phyloP scores from a whole-genome alignment of 2,113 vertebrate genomes.

The Microtus montanus region DNA sequence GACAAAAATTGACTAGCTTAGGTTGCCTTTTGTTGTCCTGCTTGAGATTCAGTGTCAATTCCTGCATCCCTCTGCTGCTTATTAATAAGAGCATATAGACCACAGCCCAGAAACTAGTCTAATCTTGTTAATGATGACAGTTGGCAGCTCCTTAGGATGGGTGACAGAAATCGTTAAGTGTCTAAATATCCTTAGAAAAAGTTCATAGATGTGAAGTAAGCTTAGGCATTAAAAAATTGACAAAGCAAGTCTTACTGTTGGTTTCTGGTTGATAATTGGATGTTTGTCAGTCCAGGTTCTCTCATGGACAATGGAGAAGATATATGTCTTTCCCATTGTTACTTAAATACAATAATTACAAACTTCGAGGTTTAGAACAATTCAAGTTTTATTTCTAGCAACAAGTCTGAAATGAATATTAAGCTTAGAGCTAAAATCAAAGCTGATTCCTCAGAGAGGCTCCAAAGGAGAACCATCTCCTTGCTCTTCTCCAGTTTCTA shows the following conservation, averaged over 20 bases:
- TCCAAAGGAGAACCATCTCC: background rate
- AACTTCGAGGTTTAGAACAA: background rate
- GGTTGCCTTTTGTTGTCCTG: background rate
- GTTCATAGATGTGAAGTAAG: background rate
- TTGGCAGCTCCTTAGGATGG: slow-evolving; percentile 12
- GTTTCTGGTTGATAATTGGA: slow-evolving; percentile 8
- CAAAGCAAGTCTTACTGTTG: background rate
- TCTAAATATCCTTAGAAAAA: background rate
- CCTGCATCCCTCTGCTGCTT: background rate
- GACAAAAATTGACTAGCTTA: no score
- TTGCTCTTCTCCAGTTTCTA: background rate
- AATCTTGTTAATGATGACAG: background rate
- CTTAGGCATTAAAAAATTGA: background rate
- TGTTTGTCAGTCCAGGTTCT: background rate
- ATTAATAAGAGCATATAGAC: background rate
- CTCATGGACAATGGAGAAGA: background rate
- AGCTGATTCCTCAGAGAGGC: background rate
- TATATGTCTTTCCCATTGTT: background rate
- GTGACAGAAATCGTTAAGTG: background rate
- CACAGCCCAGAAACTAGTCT: background rate
- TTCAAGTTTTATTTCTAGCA: background rate
- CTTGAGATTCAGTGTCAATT: background rate
- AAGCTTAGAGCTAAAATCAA: background rate
- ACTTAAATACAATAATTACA: background rate
- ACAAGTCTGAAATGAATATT: background rate